A percentile compares a stretch with the other conserved stretches of the same genome.
Conservation (phyloP, 2,888 invertebrate genomes). For the Anodontia alba region DNA sequence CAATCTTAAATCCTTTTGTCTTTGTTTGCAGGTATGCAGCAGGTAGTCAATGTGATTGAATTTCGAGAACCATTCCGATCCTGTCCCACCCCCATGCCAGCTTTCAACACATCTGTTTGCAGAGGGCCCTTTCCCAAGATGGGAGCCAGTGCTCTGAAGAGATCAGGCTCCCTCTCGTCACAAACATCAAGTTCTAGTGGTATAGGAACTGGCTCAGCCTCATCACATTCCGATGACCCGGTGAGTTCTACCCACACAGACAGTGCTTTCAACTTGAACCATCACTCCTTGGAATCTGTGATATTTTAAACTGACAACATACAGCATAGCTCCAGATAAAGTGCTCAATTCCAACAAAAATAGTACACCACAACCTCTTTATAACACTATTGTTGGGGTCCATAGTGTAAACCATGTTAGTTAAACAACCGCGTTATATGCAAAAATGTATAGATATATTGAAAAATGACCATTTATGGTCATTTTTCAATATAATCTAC, state of each 20-base stretch:
- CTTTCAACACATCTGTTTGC: neutral
- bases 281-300: neutral
- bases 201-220: constrained; percentile 40
- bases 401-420: no score
- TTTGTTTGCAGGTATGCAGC: constrained; percentile 42
- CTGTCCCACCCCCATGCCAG: neutral
- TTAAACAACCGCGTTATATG: no score
- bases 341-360: no score
- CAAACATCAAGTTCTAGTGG: constrained; percentile 48
- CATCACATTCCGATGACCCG: constrained; percentile 37
- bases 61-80: neutral
- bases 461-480: no score
- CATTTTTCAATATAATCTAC: no score
- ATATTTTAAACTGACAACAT: neutral
- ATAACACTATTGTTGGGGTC: no score
- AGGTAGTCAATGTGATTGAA: constrained; percentile 14
- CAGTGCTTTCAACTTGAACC: neutral
- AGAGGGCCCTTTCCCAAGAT: constrained; percentile 1
- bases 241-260: neutral
- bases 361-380: no score
- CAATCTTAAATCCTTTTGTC: neutral
- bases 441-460: no score
- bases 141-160: constrained; percentile 25
- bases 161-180: constrained; percentile 41
- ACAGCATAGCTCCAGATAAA: no score